These are phyloP conservation scores for Epinephelus cyanopodus DNA, from an alignment of 2,113 vertebrate species.

Conservation along the genomic window DNA sequence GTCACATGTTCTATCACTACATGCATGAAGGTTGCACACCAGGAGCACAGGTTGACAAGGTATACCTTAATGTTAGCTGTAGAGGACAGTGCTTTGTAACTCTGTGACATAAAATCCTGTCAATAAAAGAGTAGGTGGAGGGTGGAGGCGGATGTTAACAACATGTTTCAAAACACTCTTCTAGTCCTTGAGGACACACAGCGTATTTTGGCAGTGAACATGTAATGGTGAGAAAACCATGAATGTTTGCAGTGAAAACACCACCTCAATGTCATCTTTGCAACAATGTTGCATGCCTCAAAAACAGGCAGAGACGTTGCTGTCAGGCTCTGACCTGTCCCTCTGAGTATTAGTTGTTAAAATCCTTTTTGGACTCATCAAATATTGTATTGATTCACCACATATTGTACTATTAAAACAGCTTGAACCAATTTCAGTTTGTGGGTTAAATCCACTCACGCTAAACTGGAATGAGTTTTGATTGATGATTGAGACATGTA, in stretches of 20 bases:
- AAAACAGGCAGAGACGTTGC: too few relatives aligned
- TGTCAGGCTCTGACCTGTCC: neutral
- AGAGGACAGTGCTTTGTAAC: neutral
- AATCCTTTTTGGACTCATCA: neutral
- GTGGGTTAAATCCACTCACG: neutral
- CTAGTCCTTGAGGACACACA: neutral
- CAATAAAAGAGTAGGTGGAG: neutral
- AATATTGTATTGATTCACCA: too few relatives aligned
- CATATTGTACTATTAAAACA: neutral
- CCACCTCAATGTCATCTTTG: too few relatives aligned
- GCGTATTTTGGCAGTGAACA: neutral
- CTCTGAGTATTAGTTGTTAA: neutral
- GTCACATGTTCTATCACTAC: neutral
- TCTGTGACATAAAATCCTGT: neutral
- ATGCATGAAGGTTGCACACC: neutral
- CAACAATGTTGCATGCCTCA: neutral
- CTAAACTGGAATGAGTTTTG: neutral
- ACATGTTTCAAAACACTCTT: neutral
- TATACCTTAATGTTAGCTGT: neutral
- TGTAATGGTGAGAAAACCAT: neutral
- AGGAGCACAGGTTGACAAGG: neutral
- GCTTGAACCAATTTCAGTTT: neutral
- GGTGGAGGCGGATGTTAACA: neutral
- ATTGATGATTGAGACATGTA: too few relatives aligned
- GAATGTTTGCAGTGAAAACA: too few relatives aligned